phyloP scores from a whole-genome alignment of 2,113 vertebrate species.

The Otus sunia region DNA sequence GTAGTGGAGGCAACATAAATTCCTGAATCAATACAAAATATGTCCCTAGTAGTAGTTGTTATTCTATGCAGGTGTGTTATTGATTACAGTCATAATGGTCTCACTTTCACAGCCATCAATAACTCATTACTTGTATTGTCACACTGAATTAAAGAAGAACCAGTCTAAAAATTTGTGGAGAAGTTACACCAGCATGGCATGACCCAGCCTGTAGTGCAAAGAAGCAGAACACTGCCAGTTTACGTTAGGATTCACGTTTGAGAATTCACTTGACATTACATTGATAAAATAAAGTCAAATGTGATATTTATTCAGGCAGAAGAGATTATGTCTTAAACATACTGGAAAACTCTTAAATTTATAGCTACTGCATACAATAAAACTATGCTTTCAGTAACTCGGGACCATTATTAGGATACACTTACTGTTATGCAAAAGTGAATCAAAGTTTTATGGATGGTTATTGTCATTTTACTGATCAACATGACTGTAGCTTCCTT shows the following conservation, averaged over 20 bases:
- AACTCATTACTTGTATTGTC: slow-evolving; percentile 39
- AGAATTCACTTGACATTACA: not conserved
- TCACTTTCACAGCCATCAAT: slow-evolving; percentile 48
- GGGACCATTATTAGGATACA: not conserved
- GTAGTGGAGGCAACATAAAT: slow-evolving; percentile 24
- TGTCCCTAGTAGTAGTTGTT: slow-evolving; percentile 25
- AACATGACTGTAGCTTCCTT: not conserved
- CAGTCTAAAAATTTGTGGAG: not conserved
- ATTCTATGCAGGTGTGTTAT: slow-evolving; percentile 63
- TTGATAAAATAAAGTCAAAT: not conserved
- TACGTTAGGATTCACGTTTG: not conserved
- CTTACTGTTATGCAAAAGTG: not conserved
- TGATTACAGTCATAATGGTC: slow-evolving; percentile 61
- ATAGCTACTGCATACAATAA: not conserved
- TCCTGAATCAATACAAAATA: slow-evolving; percentile 60
- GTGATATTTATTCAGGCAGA: not conserved
- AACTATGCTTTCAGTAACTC: not conserved
- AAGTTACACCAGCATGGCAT: not conserved
- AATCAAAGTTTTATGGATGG: not conserved
- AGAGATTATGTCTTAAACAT: not conserved
- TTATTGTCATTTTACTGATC: not conserved
- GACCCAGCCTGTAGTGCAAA: not conserved
- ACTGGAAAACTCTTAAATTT: not conserved
- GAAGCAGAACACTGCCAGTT: not conserved
- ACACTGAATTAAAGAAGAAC: slow-evolving; percentile 35